Conservation (phyloP, 2,113 vertebrate genomes). For the Scolopax mira region DNA sequence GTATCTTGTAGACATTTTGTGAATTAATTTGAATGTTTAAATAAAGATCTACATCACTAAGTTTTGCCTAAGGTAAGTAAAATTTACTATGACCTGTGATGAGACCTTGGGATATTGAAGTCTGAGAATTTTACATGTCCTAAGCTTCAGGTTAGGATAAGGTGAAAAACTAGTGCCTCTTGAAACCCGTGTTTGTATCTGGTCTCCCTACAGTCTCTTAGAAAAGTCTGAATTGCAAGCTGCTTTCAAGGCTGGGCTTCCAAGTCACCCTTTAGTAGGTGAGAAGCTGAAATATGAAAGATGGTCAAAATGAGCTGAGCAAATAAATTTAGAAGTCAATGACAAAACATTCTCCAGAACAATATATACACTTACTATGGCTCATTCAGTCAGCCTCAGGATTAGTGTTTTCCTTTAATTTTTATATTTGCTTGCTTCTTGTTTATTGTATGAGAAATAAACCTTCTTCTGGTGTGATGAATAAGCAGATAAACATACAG, state of each 20-base stretch:
- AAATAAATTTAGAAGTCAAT: background rate
- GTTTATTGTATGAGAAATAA: background rate
- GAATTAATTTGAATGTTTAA: slow-evolving; percentile 50
- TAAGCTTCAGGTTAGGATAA: background rate
- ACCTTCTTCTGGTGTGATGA: background rate
- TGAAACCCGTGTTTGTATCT: background rate
- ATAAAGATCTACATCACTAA: slow-evolving; percentile 10
- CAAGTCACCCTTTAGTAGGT: background rate
- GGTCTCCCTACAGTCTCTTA: background rate
- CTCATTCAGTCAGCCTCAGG: background rate
- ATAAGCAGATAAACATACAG: background rate
- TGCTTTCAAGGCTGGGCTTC: background rate
- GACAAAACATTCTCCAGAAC: background rate
- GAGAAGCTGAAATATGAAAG: background rate
- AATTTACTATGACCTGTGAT: background rate
- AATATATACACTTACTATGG: background rate
- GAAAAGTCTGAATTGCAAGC: background rate
- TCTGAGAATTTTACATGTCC: background rate
- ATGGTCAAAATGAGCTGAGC: background rate
- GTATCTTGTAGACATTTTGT: slow-evolving; percentile 18
- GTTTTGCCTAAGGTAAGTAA: slow-evolving; percentile 34
- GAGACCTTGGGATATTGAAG: slow-evolving; percentile 19
- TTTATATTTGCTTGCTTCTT: background rate
- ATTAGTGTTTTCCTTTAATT: background rate
- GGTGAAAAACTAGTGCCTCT: background rate